Evolutionary conservation across 2,888 invertebrate species (phyloP).

Genomic region (Aspidiotus rigidus): DNA sequence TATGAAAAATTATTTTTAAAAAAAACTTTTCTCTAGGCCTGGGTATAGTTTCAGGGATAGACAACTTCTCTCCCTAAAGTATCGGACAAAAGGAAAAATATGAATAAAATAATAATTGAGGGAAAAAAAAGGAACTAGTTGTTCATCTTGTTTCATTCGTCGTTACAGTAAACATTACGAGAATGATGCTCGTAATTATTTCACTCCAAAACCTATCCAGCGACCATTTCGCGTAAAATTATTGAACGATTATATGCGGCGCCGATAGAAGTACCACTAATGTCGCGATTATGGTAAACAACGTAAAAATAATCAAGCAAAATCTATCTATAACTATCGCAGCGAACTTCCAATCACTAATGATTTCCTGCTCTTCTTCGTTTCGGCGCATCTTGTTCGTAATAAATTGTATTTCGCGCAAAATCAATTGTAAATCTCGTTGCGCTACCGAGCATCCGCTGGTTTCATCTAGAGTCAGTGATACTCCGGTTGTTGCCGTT

Average conservation of each 20-base stretch:
- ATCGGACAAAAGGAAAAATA: background rate
- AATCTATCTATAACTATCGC: conserved; percentile 97
- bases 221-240: conserved; percentile 39
- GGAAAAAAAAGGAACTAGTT: background rate
- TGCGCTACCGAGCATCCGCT: conserved; percentile 47
- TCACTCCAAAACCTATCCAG: background rate
- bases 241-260: conserved; percentile 91
- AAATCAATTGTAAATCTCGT: conserved; percentile 74
- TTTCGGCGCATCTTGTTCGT: conserved; percentile 88
- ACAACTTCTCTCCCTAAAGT: too few relatives aligned
- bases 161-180: too few relatives aligned
- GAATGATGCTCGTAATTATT: background rate
- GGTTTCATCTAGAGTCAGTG: conserved; percentile 10
- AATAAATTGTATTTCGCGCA: conserved; percentile 88
- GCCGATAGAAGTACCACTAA: conserved; percentile 83
- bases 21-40: too few relatives aligned
- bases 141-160: too few relatives aligned
- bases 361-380: conserved; percentile 84
- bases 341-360: conserved; percentile 96
- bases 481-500: background rate
- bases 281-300: conserved; percentile 87
- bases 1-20: too few relatives aligned
- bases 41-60: too few relatives aligned
- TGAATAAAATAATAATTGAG: background rate
- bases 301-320: conserved; percentile 89